These are phyloP conservation scores for Lutraria lutraria DNA, from an alignment of 2,888 invertebrate species.

Conservation along the genomic window DNA sequence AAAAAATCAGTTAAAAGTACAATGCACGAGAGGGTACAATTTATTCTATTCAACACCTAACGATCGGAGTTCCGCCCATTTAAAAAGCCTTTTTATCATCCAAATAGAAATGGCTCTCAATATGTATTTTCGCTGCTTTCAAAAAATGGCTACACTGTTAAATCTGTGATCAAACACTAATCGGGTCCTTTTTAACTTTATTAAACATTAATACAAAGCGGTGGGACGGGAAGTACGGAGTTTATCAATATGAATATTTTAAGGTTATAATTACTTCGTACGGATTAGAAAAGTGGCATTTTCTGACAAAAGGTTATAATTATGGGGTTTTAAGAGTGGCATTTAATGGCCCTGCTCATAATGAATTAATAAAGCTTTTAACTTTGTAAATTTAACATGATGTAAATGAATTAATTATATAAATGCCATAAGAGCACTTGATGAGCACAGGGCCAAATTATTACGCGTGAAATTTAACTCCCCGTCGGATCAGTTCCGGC, in stretches of 20 bases:
- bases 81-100: background rate
- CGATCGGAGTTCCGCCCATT: constrained; percentile 29
- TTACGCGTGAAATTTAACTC: constrained; percentile 20
- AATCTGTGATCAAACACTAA: constrained; percentile 38
- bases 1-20: constrained; percentile 36
- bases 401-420: constrained; percentile 38
- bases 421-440: constrained; percentile 1
- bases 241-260: constrained; percentile 44
- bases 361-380: constrained; percentile 45
- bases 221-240: constrained; percentile 20
- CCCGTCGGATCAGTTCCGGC: constrained; percentile 33
- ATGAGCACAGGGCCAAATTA: constrained; percentile 19
- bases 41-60: constrained; percentile 13
- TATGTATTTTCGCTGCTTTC: constrained; percentile 30
- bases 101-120: constrained; percentile 34
- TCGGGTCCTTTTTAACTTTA: constrained; percentile 46
- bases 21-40: constrained; percentile 37
- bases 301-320: constrained; percentile 31
- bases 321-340: constrained; percentile 30
- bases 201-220: constrained; percentile 53
- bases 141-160: constrained; percentile 40
- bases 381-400: constrained; percentile 41
- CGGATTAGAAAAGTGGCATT: constrained; percentile 38
- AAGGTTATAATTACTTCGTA: constrained; percentile 43
- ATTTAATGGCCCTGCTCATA: constrained; percentile 34